Evolutionary conservation across 2,888 invertebrate genomes (phyloP), one percentile per base, ranked within the genome.

Genomic region (Mycalesis mineus): DNA sequence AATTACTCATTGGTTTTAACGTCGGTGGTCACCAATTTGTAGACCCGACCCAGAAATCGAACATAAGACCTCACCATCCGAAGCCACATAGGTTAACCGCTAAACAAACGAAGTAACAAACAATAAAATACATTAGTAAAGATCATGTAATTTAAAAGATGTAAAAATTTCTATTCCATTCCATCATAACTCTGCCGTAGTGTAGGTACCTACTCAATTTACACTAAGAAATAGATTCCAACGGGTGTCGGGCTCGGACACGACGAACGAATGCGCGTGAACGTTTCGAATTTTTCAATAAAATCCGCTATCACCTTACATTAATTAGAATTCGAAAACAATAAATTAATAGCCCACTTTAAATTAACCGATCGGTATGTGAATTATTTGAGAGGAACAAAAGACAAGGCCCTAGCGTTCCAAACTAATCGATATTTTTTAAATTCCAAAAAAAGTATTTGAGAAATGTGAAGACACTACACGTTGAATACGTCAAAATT

Each of bases 311-410:
- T 45, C 55, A 51, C 48, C 36, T 62, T 51, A 39, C 67, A 66
- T 73, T 68, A 66, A 67, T 65, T 65, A 63, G 55, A 58, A 56
- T 61, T 65, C 48, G 61, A 61, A 69, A 63, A 58, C 61, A 61
- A 60, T 66, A 62, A 70, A 73, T 70, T 65, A 68, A 58, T 59
- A 52, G 68, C 67, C 64, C 58, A 67, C 66, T 67, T 61, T 62
- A 68, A 72, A 73, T 72, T 72, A 71, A 68, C 68, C 63, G 62
- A 72, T 67, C 60, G 66, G 65, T 67, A 72, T 71, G 68, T 66
- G 53, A 58, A 65, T 67, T 66, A 69, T 71, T 61, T 51, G 41
- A 41, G 56, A 57, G 41, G 60, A 55, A 53, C 54, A 15, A 47
- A 53, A 66, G 57, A 60, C 64, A 51, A 40, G 58, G 57, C 49